Evolutionary conservation across 2,113 vertebrate genomes (phyloP), one percentile per base, ranked within the genome.

Genomic region (Grus americana): DNA sequence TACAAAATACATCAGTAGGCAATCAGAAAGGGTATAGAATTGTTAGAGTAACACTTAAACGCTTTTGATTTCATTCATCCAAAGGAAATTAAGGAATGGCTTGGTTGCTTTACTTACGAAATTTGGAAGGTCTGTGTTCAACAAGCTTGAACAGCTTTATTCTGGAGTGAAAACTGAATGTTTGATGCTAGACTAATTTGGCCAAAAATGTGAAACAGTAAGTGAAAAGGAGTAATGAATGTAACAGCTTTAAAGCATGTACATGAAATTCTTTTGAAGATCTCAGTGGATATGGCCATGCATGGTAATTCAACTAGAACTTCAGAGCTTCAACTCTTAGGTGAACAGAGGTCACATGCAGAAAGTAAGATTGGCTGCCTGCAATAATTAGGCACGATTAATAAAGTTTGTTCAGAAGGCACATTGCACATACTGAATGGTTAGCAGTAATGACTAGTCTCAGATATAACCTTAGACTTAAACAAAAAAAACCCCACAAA

Each of bases 141-240:
- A 38, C 34, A 66, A 50, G 26, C 72, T 59, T 79, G 49, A 67
- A 42, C 11, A 61, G 44, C 36, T 83, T 72, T 88, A 29, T 79
- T 68, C 26, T 86, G 75, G 40, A 88, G 14, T 52, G 62, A 73
- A 83, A 86, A 54, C 72, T 40, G 34, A 38, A 47, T 73, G 44
- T 54, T 65, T 92, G 75, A 66, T 74, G 79, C 55, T 88, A 34
- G 42, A 62, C 34, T 76, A 68, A 93, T 93, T 81, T 88, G 58
- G 50, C 42, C 59, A 66, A 91, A 93, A 79, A 86, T 62, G 65
- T 46, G 50, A 71, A 96, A 34, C 78, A 90, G 22, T 49, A 71
- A 82, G 36, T 93, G 72, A 76, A 91, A 90, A 68, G 62, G 27
- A 79, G 36, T 86, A 92, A 88, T 93, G 93, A 73, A n/a, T 84